Percentiles rank a stretch among this genome's conserved stretches.
Conservation (phyloP, 2,113 vertebrate species). For the Rhombomys opimus region DNA sequence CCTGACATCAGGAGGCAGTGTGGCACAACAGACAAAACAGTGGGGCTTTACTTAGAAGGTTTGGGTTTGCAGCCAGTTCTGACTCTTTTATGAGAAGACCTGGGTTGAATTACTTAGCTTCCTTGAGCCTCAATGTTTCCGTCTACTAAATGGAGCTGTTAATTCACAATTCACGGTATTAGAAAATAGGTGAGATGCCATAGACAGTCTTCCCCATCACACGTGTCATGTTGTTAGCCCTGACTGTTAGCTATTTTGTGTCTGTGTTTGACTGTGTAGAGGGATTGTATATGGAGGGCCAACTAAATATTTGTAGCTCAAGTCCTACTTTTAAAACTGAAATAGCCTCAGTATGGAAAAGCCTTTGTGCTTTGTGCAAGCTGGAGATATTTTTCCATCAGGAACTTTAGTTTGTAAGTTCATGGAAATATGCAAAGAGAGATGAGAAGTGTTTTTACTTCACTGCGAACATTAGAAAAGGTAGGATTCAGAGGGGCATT, state of each 20-base stretch:
- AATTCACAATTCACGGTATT: not conserved
- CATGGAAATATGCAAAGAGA: not conserved
- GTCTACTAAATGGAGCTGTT: not conserved
- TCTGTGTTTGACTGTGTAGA: constrained; percentile 9
- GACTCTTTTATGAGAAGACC: constrained; percentile 8
- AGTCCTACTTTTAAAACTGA: constrained; percentile 36
- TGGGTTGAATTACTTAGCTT: not conserved
- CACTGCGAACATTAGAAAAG: constrained; percentile 69
- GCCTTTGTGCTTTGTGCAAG: not conserved
- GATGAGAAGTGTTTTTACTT: not conserved
- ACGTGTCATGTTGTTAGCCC: not conserved
- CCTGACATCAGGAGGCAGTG: not conserved
- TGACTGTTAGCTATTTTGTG: not conserved
- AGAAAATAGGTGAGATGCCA: not conserved
- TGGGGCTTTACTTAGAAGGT: not conserved
- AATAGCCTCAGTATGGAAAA: not conserved
- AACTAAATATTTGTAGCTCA: not conserved
- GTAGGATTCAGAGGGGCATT: constrained; percentile 41
- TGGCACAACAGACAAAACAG: not conserved
- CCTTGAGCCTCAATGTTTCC: not conserved
- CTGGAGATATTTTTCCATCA: not conserved
- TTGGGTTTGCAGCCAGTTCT: constrained; percentile 43
- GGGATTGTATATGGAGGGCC: not conserved
- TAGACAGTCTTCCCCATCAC: not conserved
- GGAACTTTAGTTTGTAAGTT: not conserved